Conservation (phyloP, 2,797 vertebrate genomes). For the Lagodon rhomboides region DNA sequence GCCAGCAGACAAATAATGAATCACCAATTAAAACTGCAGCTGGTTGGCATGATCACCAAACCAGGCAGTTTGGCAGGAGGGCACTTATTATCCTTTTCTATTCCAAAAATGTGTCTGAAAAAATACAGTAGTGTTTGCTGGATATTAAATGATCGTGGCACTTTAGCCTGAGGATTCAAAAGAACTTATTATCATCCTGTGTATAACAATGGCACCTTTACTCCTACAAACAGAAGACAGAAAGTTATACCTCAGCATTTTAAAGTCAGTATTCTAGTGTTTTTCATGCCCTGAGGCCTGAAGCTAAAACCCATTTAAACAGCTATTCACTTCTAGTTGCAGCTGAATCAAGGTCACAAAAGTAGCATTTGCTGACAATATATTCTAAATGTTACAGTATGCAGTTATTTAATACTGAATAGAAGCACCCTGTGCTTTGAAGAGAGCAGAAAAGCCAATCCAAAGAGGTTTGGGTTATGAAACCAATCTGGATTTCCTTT, state of each 20-base stretch:
- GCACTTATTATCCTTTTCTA: not conserved
- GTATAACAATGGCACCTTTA: slow-evolving; percentile 31
- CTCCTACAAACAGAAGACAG: slow-evolving; percentile 14
- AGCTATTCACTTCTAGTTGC: slow-evolving; percentile 27
- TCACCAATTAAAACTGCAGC: slow-evolving; percentile 19
- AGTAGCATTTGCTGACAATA: slow-evolving; percentile 36
- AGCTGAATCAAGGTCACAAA: slow-evolving; percentile 30
- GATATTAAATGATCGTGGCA: slow-evolving; percentile 22
- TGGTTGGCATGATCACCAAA: not conserved
- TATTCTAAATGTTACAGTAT: slow-evolving; percentile 34
- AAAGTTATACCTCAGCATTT: slow-evolving; percentile 36
- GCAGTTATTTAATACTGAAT: slow-evolving; percentile 25
- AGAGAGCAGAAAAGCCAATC: not conserved
- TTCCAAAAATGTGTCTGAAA: slow-evolving; percentile 12
- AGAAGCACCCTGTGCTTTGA: slow-evolving; percentile 13
- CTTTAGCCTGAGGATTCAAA: slow-evolving; percentile 17
- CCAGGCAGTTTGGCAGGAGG: slow-evolving; percentile 15
- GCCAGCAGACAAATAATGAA: slow-evolving; percentile 30
- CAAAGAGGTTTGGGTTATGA: not conserved
- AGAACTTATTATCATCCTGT: not conserved
- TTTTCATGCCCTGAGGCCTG: slow-evolving; percentile 43
- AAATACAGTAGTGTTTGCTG: not conserved
- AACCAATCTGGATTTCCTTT: not conserved
- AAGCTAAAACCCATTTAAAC: slow-evolving; percentile 49
- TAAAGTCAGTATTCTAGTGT: slow-evolving; percentile 29